These are phyloP conservation scores for Motacilla tschutschensis DNA, from an alignment of 2,113 vertebrate genomes.

Conservation along the genomic window DNA sequence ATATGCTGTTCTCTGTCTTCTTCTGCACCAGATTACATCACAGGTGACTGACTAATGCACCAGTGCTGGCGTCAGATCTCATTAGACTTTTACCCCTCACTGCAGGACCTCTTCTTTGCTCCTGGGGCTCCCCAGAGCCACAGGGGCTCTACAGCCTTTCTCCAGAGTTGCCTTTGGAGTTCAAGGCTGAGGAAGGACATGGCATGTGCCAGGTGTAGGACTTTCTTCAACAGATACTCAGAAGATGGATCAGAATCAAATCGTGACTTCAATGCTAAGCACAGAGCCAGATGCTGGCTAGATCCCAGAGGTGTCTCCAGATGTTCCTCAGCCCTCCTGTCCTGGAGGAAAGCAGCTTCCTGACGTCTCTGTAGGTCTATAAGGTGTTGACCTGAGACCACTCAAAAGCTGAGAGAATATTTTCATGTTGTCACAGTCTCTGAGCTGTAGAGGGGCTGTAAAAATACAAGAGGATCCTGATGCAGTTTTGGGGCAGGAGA, in stretches of 20 bases:
- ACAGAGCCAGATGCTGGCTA: neutral
- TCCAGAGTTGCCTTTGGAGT: neutral
- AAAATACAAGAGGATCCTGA: neutral
- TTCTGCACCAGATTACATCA: neutral
- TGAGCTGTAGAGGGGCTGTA: neutral
- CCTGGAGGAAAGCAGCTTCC: fast-evolving
- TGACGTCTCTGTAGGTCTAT: neutral
- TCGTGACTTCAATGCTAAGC: neutral
- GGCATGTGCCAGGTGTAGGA: neutral
- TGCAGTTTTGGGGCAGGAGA: neutral
- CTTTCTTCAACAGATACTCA: neutral
- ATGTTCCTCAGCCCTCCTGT: neutral
- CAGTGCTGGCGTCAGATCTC: neutral
- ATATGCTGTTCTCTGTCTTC: neutral
- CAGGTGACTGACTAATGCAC: neutral
- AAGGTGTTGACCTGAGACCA: neutral
- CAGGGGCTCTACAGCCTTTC: neutral
- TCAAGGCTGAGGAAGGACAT: neutral
- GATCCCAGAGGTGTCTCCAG: neutral
- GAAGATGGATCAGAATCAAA: neutral
- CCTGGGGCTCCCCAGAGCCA: neutral
- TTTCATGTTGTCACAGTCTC: neutral
- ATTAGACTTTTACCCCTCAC: neutral
- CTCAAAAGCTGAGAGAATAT: neutral
- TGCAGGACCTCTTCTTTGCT: neutral